Conservation (phyloP, 2,888 invertebrate genomes). For the Aphidius colemani region DNA sequence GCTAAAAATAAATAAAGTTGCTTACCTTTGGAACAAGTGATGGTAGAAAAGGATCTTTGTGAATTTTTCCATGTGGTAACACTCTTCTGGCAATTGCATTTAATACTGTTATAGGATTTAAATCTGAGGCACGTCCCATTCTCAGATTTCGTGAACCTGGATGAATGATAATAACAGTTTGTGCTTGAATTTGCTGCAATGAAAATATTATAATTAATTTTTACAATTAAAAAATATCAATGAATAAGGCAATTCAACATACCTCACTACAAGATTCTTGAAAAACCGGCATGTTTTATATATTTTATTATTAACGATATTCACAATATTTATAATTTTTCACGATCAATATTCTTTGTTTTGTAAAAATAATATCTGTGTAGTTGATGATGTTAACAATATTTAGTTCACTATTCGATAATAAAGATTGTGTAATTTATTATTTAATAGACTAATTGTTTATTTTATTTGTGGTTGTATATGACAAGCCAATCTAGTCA, state of each 20-base stretch:
- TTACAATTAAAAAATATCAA: neutral
- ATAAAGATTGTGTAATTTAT: too few relatives aligned
- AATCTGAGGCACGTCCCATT: constrained; percentile 89
- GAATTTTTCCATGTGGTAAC: constrained; percentile 61
- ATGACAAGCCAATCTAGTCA: too few relatives aligned
- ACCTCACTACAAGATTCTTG: constrained; percentile 57
- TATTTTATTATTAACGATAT: too few relatives aligned
- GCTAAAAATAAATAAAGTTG: neutral
- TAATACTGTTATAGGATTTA: constrained; percentile 81
- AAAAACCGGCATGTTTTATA: constrained; percentile 52
- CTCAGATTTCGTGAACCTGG: constrained; percentile 89
- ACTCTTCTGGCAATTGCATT: constrained; percentile 81
- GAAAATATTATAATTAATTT: constrained; percentile 16
- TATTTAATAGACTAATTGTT: too few relatives aligned
- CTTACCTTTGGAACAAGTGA: constrained; percentile 65
- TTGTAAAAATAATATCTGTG: too few relatives aligned
- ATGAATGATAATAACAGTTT: constrained; percentile 89
- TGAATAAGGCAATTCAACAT: constrained; percentile 18
- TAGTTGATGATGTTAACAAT: too few relatives aligned
- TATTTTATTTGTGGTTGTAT: too few relatives aligned
- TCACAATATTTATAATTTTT: too few relatives aligned
- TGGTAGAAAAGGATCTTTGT: constrained; percentile 71
- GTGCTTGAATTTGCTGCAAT: constrained; percentile 73
- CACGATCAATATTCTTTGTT: too few relatives aligned
- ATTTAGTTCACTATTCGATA: too few relatives aligned